Base-by-base conservation (phyloP, 35 echinoderm and acorn worm genomes). In the Chiridota heheva region DNA sequence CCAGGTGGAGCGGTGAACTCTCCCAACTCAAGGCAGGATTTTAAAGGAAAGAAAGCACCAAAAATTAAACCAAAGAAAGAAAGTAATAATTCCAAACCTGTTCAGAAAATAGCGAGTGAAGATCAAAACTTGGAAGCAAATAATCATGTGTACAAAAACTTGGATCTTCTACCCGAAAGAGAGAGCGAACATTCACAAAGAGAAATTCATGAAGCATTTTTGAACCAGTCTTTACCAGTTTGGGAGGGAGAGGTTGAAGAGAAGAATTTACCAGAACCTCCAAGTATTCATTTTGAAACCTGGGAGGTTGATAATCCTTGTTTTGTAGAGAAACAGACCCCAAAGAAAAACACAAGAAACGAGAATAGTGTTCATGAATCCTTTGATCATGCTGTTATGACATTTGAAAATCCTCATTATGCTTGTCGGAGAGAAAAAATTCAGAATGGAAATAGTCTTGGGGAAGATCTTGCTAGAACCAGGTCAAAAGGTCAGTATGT, bases 151-250 rank as follows among this genome's bases (percentile, higher is more conserved):
- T n/a, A n/a, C n/a, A n/a, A n/a, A n/a, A n/a, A n/a, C n/a, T n/a
- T n/a, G n/a, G n/a, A n/a, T n/a, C n/a, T n/a, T n/a, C n/a, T n/a
- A n/a, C n/a, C n/a, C n/a, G n/a, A n/a, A n/a, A n/a, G n/a, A n/a
- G n/a, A n/a, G n/a, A n/a, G n/a, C n/a, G n/a, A n/a, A n/a, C n/a
- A n/a, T n/a, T n/a, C n/a, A n/a, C n/a, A n/a, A n/a, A n/a, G n/a
- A n/a, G n/a, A n/a, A n/a, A n/a, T n/a, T n/a, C n/a, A n/a, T n/a
- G n/a, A n/a, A n/a, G n/a, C n/a, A n/a, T 91, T 91, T 51, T 75
- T 91, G 44, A 66, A 61, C 55, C 77, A 67, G 49, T 69, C 70
- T 61, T 66, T 91, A n/a, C 88, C 88, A 1, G 73, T 91, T 26
- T 91, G 88, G 88, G 77, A 82, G 43, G 32, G 55, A 28, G 83